Evolutionary conservation across 2,113 vertebrate species (phyloP), one percentile per base, ranked within the genome.

Genomic region (Psittacula cyanocephala): DNA sequence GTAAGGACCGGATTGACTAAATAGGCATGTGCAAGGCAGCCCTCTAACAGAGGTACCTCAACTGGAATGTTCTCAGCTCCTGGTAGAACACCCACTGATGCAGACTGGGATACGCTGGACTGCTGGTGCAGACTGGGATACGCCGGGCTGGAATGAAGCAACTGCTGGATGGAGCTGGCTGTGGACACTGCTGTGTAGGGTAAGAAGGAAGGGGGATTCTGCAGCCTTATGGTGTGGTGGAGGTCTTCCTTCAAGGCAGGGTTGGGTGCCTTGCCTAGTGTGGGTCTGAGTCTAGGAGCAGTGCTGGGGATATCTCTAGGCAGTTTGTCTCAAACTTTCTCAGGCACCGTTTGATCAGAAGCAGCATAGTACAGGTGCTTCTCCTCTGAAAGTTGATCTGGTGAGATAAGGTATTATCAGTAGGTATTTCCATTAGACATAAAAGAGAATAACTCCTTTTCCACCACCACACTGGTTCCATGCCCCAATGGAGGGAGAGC

Each of bases 11-110:
- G 55, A 76, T 60, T 18, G n/a, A 44, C 76, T 67, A 1, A 62
- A 43, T 2, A 6, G 10, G 11, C 2, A 1, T 0, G 5, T 14
- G 22, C 0, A 0, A 65, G 46, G 37, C 78, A 91, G 74, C 11
- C 6, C 25, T 14, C 10, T 31, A 4, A 2, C 5, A 23, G 0
- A 5, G 22, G 14, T 7, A 62, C 22, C 20, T 88, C 25, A 5
- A 6, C 6, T 0, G 23, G 37, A 65, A 5, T 2, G 6, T 57
- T 81, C 37, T 31, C 7, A 46, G 8, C 50, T 47, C 3, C 37
- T 89, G 35, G 29, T 2, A 1, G 20, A 46, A 72, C 22, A 15
- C 5, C 14, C 6, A 0, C 18, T 9, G 10, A 33, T 49, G 23
- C 1, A 43, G 49, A 5, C 33, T n/a, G 20, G 29, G 60, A 10